A percentile compares a stretch with the other conserved stretches of the same genome.
Evolutionary conservation across 1,140 invertebrate species (phyloP).

Genomic region (Antheraea pernyi): DNA sequence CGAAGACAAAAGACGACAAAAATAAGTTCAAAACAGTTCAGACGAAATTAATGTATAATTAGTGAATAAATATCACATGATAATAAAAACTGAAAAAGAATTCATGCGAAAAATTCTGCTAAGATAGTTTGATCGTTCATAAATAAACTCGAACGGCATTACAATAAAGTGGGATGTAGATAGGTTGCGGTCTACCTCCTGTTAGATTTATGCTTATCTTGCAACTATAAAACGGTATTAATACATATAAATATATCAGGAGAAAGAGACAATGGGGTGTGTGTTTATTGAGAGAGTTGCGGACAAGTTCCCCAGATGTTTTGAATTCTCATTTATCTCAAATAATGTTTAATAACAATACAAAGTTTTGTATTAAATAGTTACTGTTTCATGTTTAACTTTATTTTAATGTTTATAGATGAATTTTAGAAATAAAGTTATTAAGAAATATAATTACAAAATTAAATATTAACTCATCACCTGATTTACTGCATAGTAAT

Average conservation of each 20-base stretch:
- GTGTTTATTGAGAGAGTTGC: conserved; percentile 17
- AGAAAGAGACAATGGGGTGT: conserved; percentile 38
- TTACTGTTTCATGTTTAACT: too few species aligned
- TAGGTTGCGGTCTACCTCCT: conserved; percentile 46
- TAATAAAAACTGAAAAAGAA: conserved; percentile 7
- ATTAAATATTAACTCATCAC: too few species aligned
- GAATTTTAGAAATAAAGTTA: too few species aligned
- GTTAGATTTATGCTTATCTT: conserved; percentile 68
- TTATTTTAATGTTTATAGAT: too few species aligned
- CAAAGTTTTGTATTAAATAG: too few species aligned
- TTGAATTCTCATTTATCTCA: neutral
- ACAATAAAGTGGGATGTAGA: conserved; percentile 64
- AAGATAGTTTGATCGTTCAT: conserved; percentile 44
- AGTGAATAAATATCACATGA: conserved; percentile 7
- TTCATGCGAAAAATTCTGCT: conserved; percentile 31
- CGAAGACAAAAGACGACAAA: too few species aligned
- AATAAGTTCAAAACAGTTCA: too few species aligned
- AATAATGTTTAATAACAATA: neutral
- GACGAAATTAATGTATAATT: neutral
- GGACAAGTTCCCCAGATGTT: neutral
- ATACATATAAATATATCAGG: conserved; percentile 71
- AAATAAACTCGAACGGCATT: conserved; percentile 52
- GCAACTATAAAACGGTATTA: conserved; percentile 62
- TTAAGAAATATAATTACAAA: too few species aligned
- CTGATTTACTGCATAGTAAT: too few species aligned